Base-by-base conservation (phyloP, 2,113 vertebrate species). In the Urocolius indicus region DNA sequence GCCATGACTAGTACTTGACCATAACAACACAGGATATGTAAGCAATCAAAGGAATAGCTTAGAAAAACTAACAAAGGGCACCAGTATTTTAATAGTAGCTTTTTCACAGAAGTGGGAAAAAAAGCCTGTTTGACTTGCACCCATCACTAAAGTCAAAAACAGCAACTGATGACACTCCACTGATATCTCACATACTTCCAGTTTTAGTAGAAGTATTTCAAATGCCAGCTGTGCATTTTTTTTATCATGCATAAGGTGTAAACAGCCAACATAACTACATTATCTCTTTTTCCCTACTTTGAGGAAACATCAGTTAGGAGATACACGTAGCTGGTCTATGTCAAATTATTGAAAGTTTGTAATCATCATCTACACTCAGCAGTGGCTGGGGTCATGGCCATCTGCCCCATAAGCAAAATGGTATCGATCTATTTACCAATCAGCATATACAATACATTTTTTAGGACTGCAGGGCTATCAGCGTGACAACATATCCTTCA, bases 311-410 rank as follows among this genome's bases (percentile, higher is more conserved):
- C 36, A 58, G 52, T 61, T 46, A 43, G 65, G 11, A 68, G 45
- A 78, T 4, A 4, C 7, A 43, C 1, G 5, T 9, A 84, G 21
- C 1, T 26, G 32, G 13, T 38, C 66, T 30, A 10, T 1, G 14
- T 2, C 62, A 65, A 48, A 4, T n/a, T 24, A 77, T 81, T 29
- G 4, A 2, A 38, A 36, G 45, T 46, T 18, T 84, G 30, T 16
- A 69, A 79, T 58, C 32, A 49, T 41, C 10, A 4, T 15, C 22
- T 22, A 5, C 12, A 9, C 12, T 63, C 49, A 26, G 1, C 54
- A 62, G 19, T 24, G 27, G 8, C 43, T 76, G 84, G 11, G 7
- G 49, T 61, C 5, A 15, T 1, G 2, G 13, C 16, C 36, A 87
- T n/a, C 54, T 10, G 68, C 21, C 26, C 36, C 43, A 12, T 32